phyloP scores from a whole-genome alignment of 2,888 invertebrate genomes.

The Corbicula japonica region DNA sequence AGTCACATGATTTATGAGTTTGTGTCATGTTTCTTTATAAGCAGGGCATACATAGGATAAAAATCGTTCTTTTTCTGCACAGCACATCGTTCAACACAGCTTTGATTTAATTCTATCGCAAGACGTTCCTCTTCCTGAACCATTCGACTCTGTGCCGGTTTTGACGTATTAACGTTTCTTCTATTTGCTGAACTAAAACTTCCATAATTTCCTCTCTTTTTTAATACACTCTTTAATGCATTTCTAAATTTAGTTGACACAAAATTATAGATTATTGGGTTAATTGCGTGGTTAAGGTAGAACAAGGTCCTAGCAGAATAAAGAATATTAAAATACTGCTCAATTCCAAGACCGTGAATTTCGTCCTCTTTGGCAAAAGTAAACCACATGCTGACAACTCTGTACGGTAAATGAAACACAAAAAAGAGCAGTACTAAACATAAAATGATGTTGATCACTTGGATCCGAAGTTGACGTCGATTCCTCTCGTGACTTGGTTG shows the following conservation, averaged over 20 bases:
- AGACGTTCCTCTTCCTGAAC: too few relatives aligned
- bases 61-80: too few relatives aligned
- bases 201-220: conserved; percentile 14
- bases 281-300: conserved; percentile 79
- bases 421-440: conserved; percentile 61
- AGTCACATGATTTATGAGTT: too few relatives aligned
- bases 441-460: conserved; percentile 57
- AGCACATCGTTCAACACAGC: too few relatives aligned
- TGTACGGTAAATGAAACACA: conserved; percentile 59
- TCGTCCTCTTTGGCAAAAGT: conserved; percentile 33
- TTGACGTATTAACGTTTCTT: too few relatives aligned
- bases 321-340: conserved; percentile 48
- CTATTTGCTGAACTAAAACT: too few relatives aligned
- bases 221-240: conserved; percentile 57
- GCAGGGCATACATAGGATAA: too few relatives aligned
- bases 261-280: conserved; percentile 67
- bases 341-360: conserved; percentile 51
- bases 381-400: conserved; percentile 60
- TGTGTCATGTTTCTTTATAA: too few relatives aligned
- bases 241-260: conserved; percentile 81
- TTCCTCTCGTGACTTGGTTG: conserved; percentile 8
- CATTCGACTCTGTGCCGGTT: too few relatives aligned
- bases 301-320: conserved; percentile 62
- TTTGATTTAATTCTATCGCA: too few relatives aligned
- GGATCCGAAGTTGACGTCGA: conserved; percentile 23